Percentiles rank a stretch among this genome's conserved stretches.
phyloP scores from a whole-genome alignment of 2,797 vertebrate species.

The Balearica regulorum region DNA sequence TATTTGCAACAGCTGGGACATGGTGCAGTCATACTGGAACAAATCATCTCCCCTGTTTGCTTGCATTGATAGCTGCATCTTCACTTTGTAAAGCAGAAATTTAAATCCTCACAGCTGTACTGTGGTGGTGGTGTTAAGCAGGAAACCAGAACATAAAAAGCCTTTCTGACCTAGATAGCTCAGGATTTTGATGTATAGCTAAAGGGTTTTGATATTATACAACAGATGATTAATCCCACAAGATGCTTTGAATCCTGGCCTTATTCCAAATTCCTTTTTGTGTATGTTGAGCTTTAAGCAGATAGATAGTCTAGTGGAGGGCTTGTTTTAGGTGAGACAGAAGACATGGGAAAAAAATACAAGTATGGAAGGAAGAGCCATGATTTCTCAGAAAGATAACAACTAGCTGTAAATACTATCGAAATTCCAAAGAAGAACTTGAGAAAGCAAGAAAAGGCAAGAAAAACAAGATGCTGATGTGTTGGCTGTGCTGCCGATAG shows the following conservation, averaged over 20 bases:
- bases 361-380: background rate
- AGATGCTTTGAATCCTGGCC: background rate
- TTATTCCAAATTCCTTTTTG: background rate
- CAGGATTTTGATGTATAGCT: slow-evolving; percentile 17
- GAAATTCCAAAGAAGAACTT: background rate
- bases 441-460: background rate
- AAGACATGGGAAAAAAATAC: background rate
- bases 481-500: background rate
- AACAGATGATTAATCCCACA: slow-evolving; percentile 24
- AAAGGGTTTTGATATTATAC: slow-evolving; percentile 7
- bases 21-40: background rate
- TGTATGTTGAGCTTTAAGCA: background rate
- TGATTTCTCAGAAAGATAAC: background rate
- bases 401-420: background rate
- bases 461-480: background rate
- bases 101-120: slow-evolving; percentile 1
- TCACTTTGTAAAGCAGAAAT: background rate
- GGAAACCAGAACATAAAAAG: slow-evolving; percentile 7
- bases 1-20: background rate
- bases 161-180: slow-evolving; percentile 36
- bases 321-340: background rate
- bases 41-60: background rate
- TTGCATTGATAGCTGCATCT: background rate
- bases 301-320: background rate
- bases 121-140: background rate